Base-by-base conservation (phyloP, 2,888 invertebrate genomes). In the Polylopha cassiicola region DNA sequence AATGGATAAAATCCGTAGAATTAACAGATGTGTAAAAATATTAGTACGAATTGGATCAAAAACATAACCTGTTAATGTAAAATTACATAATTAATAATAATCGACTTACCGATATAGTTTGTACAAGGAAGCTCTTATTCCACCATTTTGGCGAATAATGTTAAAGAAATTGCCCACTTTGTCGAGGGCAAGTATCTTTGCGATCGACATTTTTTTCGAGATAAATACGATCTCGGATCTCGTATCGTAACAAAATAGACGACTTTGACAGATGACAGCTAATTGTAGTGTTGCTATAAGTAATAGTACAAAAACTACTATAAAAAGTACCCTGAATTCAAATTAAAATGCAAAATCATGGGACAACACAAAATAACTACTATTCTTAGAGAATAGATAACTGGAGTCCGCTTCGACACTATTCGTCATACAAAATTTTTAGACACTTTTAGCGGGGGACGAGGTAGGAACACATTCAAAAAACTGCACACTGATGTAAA, bases 71-170 rank as follows among this genome's bases (percentile, higher is more conserved):
- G 31, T 6, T 20, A 24, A 0, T 6, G 6, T 15, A 23, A 22
- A 46, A 77, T 82, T 82, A 82, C 71, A 81, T 82, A 81, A 81
- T 68, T 58, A 47, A 33, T 50, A 42, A 39, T 50, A 43, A 32
- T 23, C 21, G 9, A 44, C 60, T 73, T 81, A 94, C 95, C 93
- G 91, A 77, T 88, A 94, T 0, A 93, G 48, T 74, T 92, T 94
- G 42, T 85, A 87, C 33, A 92, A 57, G 0, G 91, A 89, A 2
- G 85, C 89, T 15, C 86, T 74, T 3, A 93, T 66, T 1, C 95
- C 95, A 26, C 95, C 95, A 71, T 92, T 90, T 37, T 91, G 88
- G 47, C 88, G 88, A 43, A 95, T 76, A 15, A 92, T 90, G 47
- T 80, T 87, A 31, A 91, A 87, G 1, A 94, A 69, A 51, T 84